These are phyloP conservation scores for Cyanistes caeruleus DNA, from an alignment of 2,113 vertebrate genomes.

Conservation along the genomic window DNA sequence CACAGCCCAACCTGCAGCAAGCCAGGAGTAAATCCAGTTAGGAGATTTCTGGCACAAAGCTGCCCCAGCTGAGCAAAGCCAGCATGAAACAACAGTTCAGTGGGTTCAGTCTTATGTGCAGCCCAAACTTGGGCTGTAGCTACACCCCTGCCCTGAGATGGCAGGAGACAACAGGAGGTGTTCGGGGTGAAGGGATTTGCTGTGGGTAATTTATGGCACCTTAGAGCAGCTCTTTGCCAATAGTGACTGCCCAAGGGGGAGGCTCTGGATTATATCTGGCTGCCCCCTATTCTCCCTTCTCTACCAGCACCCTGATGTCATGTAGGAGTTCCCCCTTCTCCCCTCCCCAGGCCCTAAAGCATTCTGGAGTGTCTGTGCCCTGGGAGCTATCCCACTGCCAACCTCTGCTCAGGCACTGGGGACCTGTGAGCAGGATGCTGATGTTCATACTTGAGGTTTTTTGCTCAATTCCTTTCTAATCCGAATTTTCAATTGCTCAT, in stretches of 20 bases:
- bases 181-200: neutral
- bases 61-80: slow-evolving; percentile 22
- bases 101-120: neutral
- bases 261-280: neutral
- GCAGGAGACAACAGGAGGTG: neutral
- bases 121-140: neutral
- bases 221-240: neutral
- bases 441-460: neutral
- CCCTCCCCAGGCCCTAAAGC: accelerated
- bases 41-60: slow-evolving; percentile 41
- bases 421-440: neutral
- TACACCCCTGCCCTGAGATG: neutral
- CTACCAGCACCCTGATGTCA: neutral
- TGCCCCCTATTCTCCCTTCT: neutral
- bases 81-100: neutral
- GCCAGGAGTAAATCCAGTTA: slow-evolving; percentile 33
- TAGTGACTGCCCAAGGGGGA: neutral
- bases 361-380: accelerated
- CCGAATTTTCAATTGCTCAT: slow-evolving; percentile 24
- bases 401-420: neutral
- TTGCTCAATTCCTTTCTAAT: neutral
- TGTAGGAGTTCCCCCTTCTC: neutral
- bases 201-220: neutral
- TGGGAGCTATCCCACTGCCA: accelerated
- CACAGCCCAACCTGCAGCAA: neutral